Evolutionary conservation across 2,113 vertebrate species (phyloP).

Genomic region (Sylvia atricapilla): DNA sequence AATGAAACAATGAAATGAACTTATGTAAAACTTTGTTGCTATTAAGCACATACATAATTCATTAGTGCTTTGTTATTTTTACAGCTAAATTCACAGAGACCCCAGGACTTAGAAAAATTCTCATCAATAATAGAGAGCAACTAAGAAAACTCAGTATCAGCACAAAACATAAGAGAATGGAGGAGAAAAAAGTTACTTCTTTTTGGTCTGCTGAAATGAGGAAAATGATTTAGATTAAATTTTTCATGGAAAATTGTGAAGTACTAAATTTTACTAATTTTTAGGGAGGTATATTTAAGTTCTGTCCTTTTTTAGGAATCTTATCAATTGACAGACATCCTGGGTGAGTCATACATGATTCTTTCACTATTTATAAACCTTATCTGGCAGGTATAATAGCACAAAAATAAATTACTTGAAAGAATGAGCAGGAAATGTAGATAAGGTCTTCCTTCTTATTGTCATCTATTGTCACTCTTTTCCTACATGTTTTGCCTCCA

Average conservation of each 20-base stretch:
- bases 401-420: background rate
- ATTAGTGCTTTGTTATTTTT: background rate
- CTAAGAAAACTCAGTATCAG: background rate
- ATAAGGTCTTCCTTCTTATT: background rate
- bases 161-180: background rate
- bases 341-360: accelerated
- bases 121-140: conserved; percentile 3
- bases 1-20: background rate
- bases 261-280: background rate
- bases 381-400: background rate
- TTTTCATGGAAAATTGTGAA: background rate
- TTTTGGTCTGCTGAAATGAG: background rate
- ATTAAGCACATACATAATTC: conserved; percentile 3
- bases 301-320: background rate
- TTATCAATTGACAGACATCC: background rate
- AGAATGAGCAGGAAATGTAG: background rate
- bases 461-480: background rate
- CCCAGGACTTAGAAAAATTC: background rate
- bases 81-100: background rate
- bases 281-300: background rate
- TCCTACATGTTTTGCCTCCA: background rate
- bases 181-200: background rate
- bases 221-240: background rate
- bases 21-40: background rate
- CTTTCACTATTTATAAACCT: background rate